phyloP scores from a whole-genome alignment of 1,140 invertebrate genomes.

The Pachyrhynchus sulphureomaculatus region DNA sequence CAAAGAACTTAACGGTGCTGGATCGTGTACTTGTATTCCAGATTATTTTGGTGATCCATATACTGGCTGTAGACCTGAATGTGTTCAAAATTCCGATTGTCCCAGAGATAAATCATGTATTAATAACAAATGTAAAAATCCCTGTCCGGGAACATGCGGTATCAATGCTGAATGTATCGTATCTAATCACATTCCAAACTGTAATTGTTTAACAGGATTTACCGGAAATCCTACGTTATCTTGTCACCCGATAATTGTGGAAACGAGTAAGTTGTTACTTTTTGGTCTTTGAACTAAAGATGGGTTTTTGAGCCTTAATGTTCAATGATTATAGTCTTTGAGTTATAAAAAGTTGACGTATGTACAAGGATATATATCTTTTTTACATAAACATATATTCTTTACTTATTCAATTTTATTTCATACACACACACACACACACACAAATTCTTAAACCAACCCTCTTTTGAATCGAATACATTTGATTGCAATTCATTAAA shows the following conservation, averaged over 20 bases:
- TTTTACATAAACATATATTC: too few relatives aligned
- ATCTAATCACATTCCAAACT: conserved; percentile 68
- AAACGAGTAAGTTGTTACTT: conserved; percentile 28
- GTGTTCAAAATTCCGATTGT: conserved; percentile 69
- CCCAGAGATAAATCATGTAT: conserved; percentile 61
- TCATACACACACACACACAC: too few relatives aligned
- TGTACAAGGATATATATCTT: too few relatives aligned
- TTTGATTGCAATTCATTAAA: too few relatives aligned
- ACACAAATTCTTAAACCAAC: too few relatives aligned
- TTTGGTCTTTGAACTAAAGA: too few relatives aligned
- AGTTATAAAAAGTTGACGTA: too few relatives aligned
- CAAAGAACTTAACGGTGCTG: conserved; percentile 69
- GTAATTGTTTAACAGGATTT: conserved; percentile 65
- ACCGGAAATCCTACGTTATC: conserved; percentile 62
- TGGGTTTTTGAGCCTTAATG: too few relatives aligned
- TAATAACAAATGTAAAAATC: conserved; percentile 66
- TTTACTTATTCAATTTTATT: too few relatives aligned
- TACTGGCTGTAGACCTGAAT: conserved; percentile 72
- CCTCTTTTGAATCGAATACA: too few relatives aligned
- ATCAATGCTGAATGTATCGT: conserved; percentile 69
- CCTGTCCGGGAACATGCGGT: conserved; percentile 65
- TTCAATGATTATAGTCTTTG: too few relatives aligned
- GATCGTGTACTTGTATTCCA: conserved; percentile 68
- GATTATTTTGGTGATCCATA: conserved; percentile 74
- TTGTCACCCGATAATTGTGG: conserved; percentile 53